Base-by-base conservation (phyloP, 2,113 vertebrate species). In the Propithecus coquereli region DNA sequence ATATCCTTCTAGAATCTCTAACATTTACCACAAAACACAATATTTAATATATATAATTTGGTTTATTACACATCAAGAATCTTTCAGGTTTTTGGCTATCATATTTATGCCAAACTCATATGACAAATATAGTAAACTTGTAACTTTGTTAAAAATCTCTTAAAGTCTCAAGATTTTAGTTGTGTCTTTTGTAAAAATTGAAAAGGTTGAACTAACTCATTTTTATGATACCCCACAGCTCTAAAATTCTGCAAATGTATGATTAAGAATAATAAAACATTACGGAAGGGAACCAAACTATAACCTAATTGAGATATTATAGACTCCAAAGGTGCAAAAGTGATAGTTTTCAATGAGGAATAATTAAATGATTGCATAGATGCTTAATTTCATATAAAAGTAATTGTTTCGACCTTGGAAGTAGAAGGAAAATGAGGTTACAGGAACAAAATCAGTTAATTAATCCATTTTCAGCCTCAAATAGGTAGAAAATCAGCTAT, bases 221-320 rank as follows among this genome's bases (percentile, higher is more conserved):
- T 79, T 95, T 47, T 61, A 94, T 59, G 45, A 88, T 37, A 16
- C 2, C 34, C 86, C 32, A 32, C 0, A 85, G 4, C 25, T 87
- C 63, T 81, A 71, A 91, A 80, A 94, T 82, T 92, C 45, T 80
- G 65, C 11, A 95, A 70, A 90, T 73, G 11, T 79, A 66, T 34
- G 43, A 90, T 45, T 76, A 91, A 68, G 43, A 96, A 85, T 71
- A 86, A 91, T 16, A 66, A 96, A 92, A 86, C 70, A 95, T 8
- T 25, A 90, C 8, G 1, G 40, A 57, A 94, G 27, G 27, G 76
- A 95, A 76, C 94, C 43, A 83, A 79, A 65, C 30, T 77, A 40
- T 82, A 94, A 91, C 68, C n/a, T 45, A 73, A 84, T 27, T 65
- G 47, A 88, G 27, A 37, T 70, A 20, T 47, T 18, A 76, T 3